phyloP scores from a whole-genome alignment of 2,797 vertebrate species.

The Bradypodion ventrale region DNA sequence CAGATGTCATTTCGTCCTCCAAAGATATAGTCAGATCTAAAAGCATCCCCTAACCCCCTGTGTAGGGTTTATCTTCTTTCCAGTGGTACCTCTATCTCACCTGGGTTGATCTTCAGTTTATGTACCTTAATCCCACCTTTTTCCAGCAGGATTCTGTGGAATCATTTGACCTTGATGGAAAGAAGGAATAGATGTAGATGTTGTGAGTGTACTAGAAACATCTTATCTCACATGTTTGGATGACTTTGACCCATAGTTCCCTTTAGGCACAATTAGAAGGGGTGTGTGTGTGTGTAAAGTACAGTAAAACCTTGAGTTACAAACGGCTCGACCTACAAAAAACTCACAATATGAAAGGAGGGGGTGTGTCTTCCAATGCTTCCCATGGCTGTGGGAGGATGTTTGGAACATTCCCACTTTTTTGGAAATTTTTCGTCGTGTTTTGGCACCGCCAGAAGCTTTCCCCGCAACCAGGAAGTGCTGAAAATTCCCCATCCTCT shows the following conservation, averaged over 20 bases:
- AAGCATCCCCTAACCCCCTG: too few species aligned
- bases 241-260: background rate
- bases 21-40: background rate
- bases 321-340: too few species aligned
- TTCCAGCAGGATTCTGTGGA: background rate
- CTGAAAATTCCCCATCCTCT: too few species aligned
- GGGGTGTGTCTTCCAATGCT: too few species aligned
- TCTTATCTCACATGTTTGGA: background rate
- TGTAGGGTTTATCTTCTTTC: background rate
- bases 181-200: background rate
- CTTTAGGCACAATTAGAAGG: background rate
- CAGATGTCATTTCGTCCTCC: background rate
- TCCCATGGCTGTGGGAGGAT: too few species aligned
- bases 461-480: too few species aligned
- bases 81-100: background rate
- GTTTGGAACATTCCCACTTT: too few species aligned
- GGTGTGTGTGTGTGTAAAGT: background rate
- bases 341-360: too few species aligned
- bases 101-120: background rate
- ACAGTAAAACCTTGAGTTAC: too few species aligned
- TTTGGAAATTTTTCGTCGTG: too few species aligned
- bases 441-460: too few species aligned
- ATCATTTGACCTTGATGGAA: background rate
- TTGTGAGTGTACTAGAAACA: too few species aligned
- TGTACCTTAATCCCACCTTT: background rate